Conservation (phyloP, 1,140 invertebrate genomes). For the Archivesica marissinica region DNA sequence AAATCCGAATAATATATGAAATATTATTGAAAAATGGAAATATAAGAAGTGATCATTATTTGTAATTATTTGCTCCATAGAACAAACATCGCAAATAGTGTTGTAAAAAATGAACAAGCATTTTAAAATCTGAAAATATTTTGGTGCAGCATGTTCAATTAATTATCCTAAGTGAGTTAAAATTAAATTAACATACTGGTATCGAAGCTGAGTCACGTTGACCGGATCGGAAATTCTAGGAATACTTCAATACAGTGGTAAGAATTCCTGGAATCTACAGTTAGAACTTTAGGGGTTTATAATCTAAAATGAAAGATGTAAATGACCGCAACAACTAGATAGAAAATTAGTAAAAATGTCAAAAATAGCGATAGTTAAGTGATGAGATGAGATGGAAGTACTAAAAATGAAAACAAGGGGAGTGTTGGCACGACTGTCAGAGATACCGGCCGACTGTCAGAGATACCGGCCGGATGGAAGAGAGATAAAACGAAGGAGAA, state of each 20-base stretch:
- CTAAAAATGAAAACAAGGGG: background rate
- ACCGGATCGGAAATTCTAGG: background rate
- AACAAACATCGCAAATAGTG: too few relatives aligned
- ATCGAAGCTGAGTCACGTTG: background rate
- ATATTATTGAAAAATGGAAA: too few relatives aligned
- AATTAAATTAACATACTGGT: too few relatives aligned
- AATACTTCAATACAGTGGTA: background rate
- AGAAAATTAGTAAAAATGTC: constrained; percentile 42
- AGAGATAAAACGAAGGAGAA: background rate
- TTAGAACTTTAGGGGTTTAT: background rate
- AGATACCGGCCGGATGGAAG: background rate
- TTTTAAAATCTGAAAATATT: too few relatives aligned
- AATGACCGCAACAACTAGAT: constrained; percentile 23
- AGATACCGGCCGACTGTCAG: background rate
- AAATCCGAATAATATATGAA: too few relatives aligned
- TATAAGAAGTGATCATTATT: too few relatives aligned
- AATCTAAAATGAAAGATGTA: constrained; percentile 29
- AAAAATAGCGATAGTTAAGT: constrained; percentile 8
- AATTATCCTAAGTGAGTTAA: too few relatives aligned
- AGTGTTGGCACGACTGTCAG: background rate
- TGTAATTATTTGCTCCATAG: too few relatives aligned
- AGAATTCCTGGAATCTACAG: background rate
- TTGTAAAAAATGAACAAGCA: too few relatives aligned
- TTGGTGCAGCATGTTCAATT: too few relatives aligned
- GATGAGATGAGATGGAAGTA: background rate